phyloP scores from a whole-genome alignment of 2,113 vertebrate species.

The Natator depressus region DNA sequence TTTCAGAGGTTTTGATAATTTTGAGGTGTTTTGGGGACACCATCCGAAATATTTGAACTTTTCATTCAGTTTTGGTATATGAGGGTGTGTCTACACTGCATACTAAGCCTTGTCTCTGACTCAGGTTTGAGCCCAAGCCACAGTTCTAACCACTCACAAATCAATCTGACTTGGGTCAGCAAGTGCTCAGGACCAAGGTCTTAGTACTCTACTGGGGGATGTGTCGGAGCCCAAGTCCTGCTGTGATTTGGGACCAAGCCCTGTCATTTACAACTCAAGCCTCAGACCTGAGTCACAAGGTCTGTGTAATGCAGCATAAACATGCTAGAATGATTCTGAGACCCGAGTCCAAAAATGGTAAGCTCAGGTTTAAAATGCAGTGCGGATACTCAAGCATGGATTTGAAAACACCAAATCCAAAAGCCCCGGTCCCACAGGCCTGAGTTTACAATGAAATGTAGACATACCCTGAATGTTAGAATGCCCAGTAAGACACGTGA shows the following conservation, averaged over 20 bases:
- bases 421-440: background rate
- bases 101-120: background rate
- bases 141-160: background rate
- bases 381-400: background rate
- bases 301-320: background rate
- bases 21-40: background rate
- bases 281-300: background rate
- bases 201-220: background rate
- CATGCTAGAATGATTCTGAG: background rate
- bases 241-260: background rate
- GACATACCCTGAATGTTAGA: background rate
- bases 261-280: background rate
- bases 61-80: background rate
- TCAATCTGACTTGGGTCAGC: background rate
- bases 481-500: too few relatives aligned
- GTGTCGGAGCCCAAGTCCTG: background rate
- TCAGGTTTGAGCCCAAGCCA: background rate
- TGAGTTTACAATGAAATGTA: background rate
- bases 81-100: background rate
- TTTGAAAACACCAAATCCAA: background rate
- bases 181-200: background rate
- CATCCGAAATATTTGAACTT: background rate
- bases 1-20: background rate
- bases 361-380: background rate
- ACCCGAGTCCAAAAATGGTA: background rate